Percentiles rank a stretch among this genome's conserved stretches.
These are phyloP conservation scores for Rhyacichthys aspro DNA, from an alignment of 2,797 vertebrate species.

Conservation along the genomic window DNA sequence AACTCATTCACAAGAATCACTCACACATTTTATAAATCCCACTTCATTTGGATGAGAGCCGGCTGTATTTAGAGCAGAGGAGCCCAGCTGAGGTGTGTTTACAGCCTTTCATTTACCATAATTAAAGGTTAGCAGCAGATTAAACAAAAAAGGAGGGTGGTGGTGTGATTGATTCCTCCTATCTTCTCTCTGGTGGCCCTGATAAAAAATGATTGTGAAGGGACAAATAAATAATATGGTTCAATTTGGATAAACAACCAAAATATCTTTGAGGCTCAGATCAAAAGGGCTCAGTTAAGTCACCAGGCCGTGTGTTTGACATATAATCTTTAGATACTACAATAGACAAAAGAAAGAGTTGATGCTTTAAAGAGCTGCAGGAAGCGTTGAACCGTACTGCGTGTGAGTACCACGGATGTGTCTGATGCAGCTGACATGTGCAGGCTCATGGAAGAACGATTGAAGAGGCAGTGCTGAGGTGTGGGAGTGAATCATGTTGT, in stretches of 20 bases:
- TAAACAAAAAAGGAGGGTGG: constrained; percentile 17
- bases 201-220: constrained; percentile 20
- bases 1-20: neutral
- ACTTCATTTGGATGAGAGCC: constrained; percentile 21
- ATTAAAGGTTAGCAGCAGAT: constrained; percentile 50
- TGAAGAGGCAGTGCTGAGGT: constrained; percentile 11
- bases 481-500: constrained; percentile 51
- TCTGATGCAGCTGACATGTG: constrained; percentile 54
- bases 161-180: constrained; percentile 43
- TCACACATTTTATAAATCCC: constrained; percentile 19
- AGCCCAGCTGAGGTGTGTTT: constrained; percentile 39
- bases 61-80: constrained; percentile 17
- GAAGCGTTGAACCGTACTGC: constrained; percentile 21
- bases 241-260: too few species aligned
- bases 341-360: constrained; percentile 18
- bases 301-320: too few species aligned
- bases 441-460: constrained; percentile 42
- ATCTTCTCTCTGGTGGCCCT: constrained; percentile 13
- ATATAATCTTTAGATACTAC: neutral
- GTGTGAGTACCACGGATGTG: constrained; percentile 42
- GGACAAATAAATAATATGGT: too few species aligned
- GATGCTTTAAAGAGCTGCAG: constrained; percentile 7
- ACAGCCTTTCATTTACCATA: constrained; percentile 46
- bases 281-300: too few species aligned
- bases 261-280: too few species aligned